These are phyloP conservation scores for Mya arenaria DNA, from an alignment of 1,140 invertebrate genomes.

Conservation along the genomic window DNA sequence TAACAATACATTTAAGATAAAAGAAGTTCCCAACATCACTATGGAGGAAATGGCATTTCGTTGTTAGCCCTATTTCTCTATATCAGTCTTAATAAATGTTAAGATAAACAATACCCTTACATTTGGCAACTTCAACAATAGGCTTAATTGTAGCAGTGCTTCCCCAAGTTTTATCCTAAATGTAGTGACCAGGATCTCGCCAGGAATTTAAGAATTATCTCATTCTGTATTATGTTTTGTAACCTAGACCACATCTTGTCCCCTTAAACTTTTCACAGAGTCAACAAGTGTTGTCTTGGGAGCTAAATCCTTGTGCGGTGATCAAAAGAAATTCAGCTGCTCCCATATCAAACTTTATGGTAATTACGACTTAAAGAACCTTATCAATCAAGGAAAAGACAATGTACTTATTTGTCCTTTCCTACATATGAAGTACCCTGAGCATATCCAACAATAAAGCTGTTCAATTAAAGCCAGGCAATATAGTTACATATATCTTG, in stretches of 20 bases:
- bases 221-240: neutral
- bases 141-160: slow-evolving; percentile 42
- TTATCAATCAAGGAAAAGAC: no score
- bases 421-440: no score
- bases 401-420: no score
- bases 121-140: slow-evolving; percentile 48
- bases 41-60: slow-evolving; percentile 54
- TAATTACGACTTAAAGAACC: no score
- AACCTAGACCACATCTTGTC: neutral
- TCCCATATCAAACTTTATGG: no score
- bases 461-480: no score
- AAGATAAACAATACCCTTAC: slow-evolving; percentile 40
- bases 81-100: slow-evolving; percentile 43
- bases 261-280: no score
- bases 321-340: no score
- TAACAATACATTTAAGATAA: slow-evolving; percentile 61
- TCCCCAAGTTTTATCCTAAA: slow-evolving; percentile 25
- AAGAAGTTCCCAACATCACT: slow-evolving; percentile 40
- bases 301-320: no score
- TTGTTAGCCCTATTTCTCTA: slow-evolving; percentile 53
- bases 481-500: no score
- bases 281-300: no score
- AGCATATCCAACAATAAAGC: no score
- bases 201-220: slow-evolving; percentile 35
- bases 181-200: slow-evolving; percentile 11